These are phyloP conservation scores for Styela clava DNA, from an alignment of 23 tunicate genomes.

Conservation along the genomic window DNA sequence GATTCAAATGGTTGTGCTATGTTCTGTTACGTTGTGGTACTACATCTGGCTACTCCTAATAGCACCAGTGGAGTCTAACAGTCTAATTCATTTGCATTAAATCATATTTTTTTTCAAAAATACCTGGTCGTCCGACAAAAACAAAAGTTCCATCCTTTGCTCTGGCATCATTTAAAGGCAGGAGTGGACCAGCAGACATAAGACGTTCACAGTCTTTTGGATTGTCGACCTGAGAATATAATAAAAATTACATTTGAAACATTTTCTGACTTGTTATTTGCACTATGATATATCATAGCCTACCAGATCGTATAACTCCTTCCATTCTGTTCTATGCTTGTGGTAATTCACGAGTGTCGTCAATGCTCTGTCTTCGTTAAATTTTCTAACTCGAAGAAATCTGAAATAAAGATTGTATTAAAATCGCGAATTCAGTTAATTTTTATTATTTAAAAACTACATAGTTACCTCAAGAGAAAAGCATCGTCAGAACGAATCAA, in stretches of 20 bases:
- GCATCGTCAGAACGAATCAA: conserved; percentile 54
- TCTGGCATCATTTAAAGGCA: not conserved
- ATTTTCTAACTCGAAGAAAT: conserved; percentile 81
- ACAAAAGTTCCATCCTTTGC: conserved; percentile 47
- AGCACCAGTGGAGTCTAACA: too few relatives aligned
- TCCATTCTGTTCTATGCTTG: conserved; percentile 17
- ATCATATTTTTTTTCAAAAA: too few relatives aligned
- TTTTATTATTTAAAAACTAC: too few relatives aligned
- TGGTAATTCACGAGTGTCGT: conserved; percentile 65
- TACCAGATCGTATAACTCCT: conserved; percentile 51
- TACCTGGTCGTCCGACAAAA: conserved; percentile 42
- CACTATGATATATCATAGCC: too few relatives aligned
- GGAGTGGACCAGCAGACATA: not conserved
- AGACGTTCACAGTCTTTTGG: not conserved
- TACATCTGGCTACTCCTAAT: too few relatives aligned
- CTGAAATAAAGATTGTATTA: not conserved
- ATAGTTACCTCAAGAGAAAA: conserved; percentile 38
- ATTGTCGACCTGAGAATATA: conserved; percentile 8
- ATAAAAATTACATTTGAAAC: not conserved
- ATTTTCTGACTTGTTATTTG: too few relatives aligned
- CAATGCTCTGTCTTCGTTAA: conserved; percentile 70
- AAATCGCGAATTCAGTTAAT: too few relatives aligned
- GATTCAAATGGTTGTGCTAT: too few relatives aligned
- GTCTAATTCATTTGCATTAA: too few relatives aligned
- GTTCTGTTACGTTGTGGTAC: too few relatives aligned